Percentiles rank a stretch among this genome's conserved stretches.
phyloP scores from a whole-genome alignment of 2,888 invertebrate species.

The Sphaerophoria taeniata region DNA sequence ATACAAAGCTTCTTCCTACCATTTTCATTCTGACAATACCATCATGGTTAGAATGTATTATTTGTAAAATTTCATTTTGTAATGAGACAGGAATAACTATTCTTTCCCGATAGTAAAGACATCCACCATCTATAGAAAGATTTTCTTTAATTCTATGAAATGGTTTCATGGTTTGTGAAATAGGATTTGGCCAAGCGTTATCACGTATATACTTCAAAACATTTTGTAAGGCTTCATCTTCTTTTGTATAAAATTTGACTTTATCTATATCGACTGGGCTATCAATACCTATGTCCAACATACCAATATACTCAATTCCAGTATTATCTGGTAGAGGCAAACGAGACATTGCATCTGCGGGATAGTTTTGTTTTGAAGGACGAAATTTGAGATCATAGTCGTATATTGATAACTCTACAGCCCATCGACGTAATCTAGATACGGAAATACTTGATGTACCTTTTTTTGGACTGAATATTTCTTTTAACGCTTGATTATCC shows the following conservation, averaged over 20 bases:
- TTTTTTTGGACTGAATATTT: conserved; percentile 65
- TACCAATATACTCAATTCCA: conserved; percentile 28
- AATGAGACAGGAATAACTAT: conserved; percentile 61
- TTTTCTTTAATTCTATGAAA: conserved; percentile 8
- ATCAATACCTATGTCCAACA: conserved; percentile 5
- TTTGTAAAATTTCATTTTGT: conserved; percentile 53
- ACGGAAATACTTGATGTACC: background rate
- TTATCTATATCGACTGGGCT: conserved; percentile 16
- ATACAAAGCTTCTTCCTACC: conserved; percentile 76
- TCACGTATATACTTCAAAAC: background rate
- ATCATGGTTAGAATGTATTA: conserved; percentile 75
- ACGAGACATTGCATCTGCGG: conserved; percentile 36
- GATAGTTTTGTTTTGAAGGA: conserved; percentile 5
- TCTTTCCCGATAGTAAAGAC: conserved; percentile 50
- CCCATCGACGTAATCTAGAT: conserved; percentile 11
- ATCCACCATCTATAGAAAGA: conserved; percentile 22
- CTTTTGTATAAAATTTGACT: background rate
- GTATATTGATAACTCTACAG: conserved; percentile 25
- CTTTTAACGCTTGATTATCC: conserved; percentile 71
- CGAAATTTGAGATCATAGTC: conserved; percentile 29
- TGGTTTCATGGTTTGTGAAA: background rate
- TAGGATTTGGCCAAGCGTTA: conserved; percentile 2
- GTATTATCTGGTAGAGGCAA: conserved; percentile 25
- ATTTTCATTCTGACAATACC: conserved; percentile 77
- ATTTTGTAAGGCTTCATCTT: conserved; percentile 1